These are phyloP conservation scores for Talpa occidentalis DNA, from an alignment of 2,113 vertebrate species.

Conservation along the genomic window DNA sequence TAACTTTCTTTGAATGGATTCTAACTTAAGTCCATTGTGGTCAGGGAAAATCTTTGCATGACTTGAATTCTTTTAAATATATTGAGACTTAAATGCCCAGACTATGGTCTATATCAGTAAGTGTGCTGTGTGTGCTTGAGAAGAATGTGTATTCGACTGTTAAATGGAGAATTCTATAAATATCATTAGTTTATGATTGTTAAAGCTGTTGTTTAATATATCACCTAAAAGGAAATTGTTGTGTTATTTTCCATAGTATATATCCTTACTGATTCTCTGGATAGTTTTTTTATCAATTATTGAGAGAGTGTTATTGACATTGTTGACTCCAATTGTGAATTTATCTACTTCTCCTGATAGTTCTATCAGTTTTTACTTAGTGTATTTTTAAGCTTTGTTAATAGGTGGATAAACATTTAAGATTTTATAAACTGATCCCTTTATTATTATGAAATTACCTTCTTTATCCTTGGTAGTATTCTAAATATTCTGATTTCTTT, in stretches of 20 bases:
- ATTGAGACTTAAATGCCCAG: not conserved
- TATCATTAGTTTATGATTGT: not conserved
- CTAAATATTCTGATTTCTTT: too few species aligned
- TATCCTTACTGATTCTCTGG: not conserved
- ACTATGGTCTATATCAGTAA: not conserved
- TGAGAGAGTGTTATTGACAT: not conserved
- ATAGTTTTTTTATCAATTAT: conserved; percentile 6
- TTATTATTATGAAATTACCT: conserved; percentile 10
- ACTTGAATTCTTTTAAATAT: not conserved
- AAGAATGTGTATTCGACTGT: too few species aligned
- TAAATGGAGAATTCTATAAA: not conserved
- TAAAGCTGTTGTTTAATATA: not conserved
- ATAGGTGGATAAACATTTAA: not conserved
- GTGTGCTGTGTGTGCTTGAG: too few species aligned
- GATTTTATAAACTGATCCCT: not conserved
- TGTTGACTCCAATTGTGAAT: not conserved
- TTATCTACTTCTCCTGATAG: conserved; percentile 2
- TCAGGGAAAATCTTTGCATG: conserved; percentile 11
- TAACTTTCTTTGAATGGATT: too few species aligned
- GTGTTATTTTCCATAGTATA: not conserved
- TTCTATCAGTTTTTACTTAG: not conserved
- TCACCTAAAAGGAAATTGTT: not conserved
- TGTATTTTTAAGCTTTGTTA: not conserved
- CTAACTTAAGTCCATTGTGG: not conserved
- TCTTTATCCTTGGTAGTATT: too few species aligned